Evolutionary conservation across 2,797 vertebrate species (phyloP).

Genomic region (Acomys russatus): DNA sequence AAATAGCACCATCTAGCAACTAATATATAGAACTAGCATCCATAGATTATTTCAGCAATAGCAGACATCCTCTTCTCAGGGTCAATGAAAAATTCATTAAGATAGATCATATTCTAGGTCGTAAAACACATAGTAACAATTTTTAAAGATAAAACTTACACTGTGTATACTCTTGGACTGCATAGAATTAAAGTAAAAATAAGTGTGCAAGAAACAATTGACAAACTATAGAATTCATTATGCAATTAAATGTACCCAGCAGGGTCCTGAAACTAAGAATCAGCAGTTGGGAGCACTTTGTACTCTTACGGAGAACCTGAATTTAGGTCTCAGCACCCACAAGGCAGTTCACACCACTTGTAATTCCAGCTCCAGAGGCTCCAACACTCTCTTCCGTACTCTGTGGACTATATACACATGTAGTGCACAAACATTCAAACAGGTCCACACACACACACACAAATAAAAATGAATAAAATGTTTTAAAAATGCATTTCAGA

Average conservation of each 20-base stretch:
- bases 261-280: neutral
- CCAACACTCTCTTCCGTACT: neutral
- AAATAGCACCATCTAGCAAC: neutral
- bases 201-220: too few relatives aligned
- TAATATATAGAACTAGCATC: neutral
- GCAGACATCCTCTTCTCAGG: neutral
- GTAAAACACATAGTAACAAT: neutral
- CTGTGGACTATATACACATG: neutral
- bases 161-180: neutral
- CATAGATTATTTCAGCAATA: neutral
- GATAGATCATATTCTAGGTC: neutral
- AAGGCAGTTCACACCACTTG: neutral
- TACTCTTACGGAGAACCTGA: neutral
- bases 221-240: neutral
- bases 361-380: neutral
- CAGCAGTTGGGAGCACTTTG: neutral
- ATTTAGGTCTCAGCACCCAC: neutral
- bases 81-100: neutral
- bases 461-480: neutral
- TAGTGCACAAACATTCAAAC: neutral
- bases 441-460: neutral
- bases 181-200: neutral
- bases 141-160: neutral
- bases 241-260: neutral
- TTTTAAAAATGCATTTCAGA: neutral